Percentiles rank a stretch among this genome's conserved stretches.
Evolutionary conservation across 2,888 invertebrate species (phyloP).

Genomic region (Eumerus sabulonum): DNA sequence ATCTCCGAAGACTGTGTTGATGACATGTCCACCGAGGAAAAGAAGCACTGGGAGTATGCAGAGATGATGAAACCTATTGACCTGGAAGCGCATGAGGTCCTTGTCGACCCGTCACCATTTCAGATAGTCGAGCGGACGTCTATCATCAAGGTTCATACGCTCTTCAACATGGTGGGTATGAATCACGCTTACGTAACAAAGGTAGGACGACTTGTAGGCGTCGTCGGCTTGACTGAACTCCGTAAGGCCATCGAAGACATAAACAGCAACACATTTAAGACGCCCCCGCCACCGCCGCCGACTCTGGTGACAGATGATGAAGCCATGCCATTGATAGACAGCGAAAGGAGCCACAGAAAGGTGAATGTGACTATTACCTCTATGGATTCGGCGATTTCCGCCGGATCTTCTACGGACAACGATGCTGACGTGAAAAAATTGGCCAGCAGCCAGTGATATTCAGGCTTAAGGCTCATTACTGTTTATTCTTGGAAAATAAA

Average conservation of each 20-base stretch:
- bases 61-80: constrained; percentile 91
- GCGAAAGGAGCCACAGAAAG: constrained; percentile 75
- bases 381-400: constrained; percentile 81
- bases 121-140: constrained; percentile 97
- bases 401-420: constrained; percentile 96
- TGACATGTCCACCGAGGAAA: constrained; percentile 96
- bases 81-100: constrained; percentile 81
- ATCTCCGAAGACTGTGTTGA: constrained; percentile 90
- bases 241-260: constrained; percentile 94
- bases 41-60: constrained; percentile 94
- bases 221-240: constrained; percentile 96
- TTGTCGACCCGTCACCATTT: constrained; percentile 98
- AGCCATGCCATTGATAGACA: constrained; percentile 71
- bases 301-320: constrained; percentile 80
- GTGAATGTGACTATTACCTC: constrained; percentile 78
- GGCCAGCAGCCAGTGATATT: too few relatives aligned
- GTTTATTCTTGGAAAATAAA: too few relatives aligned
- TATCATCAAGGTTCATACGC: constrained; percentile 95
- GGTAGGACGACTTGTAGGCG: constrained; percentile 95
- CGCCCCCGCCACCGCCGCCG: constrained; percentile 71
- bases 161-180: constrained; percentile 99
- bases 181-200: constrained; percentile 99
- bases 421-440: constrained; percentile 98
- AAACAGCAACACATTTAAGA: constrained; percentile 86
- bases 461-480: too few relatives aligned